These are phyloP conservation scores for Pitangus sulphuratus DNA, from an alignment of 2,797 vertebrate genomes.

Conservation along the genomic window DNA sequence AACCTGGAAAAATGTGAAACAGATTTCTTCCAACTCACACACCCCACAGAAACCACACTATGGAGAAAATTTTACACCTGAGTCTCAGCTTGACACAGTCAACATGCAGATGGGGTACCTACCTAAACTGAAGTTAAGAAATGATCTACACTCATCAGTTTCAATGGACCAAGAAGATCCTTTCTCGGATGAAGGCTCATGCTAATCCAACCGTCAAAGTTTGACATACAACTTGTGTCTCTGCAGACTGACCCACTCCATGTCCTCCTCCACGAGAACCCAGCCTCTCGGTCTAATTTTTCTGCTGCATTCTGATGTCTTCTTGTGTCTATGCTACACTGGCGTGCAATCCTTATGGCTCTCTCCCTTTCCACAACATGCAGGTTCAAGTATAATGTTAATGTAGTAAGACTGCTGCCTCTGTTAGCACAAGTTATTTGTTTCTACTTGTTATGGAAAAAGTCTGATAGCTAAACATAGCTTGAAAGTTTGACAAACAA, in stretches of 20 bases:
- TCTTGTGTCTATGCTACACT: rapidly evolving
- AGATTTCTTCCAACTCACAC: not conserved
- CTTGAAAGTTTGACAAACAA: not conserved
- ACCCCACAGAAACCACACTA: not conserved
- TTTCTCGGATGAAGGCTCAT: not conserved
- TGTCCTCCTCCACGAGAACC: not conserved
- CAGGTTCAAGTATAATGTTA: not conserved
- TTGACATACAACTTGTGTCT: not conserved
- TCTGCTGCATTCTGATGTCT: not conserved
- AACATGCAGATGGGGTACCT: not conserved
- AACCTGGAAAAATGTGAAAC: not conserved
- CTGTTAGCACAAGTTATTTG: not conserved
- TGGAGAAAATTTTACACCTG: not conserved
- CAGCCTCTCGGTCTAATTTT: not conserved
- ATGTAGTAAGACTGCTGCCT: not conserved
- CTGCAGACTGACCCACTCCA: not conserved
- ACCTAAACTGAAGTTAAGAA: not conserved
- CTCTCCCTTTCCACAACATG: not conserved
- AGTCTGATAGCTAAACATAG: not conserved
- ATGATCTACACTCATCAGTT: not conserved
- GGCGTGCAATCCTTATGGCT: not conserved
- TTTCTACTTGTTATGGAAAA: not conserved
- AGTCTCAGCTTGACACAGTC: not conserved
- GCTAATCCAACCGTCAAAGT: not conserved
- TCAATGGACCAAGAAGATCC: not conserved